Evolutionary conservation across 2,888 invertebrate species (phyloP), one percentile per base, ranked within the genome.

Genomic region (Scaptodrosophila latifasciaeformis): DNA sequence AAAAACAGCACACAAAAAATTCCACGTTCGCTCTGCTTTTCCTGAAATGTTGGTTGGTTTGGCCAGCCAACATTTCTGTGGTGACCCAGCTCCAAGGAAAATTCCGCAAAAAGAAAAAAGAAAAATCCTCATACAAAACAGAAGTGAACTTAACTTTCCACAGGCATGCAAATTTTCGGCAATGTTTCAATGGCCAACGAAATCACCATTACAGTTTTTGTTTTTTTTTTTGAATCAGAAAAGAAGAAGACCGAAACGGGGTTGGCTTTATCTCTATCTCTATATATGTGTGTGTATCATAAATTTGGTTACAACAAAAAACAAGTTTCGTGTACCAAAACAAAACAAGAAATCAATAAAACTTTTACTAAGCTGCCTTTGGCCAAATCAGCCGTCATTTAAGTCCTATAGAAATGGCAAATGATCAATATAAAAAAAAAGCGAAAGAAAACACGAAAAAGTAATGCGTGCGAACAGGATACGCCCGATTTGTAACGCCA

Each of bases 161-260:
- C 55, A 54, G 59, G 47, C 67, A 72, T 72, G 71, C 78, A 72
- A 77, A 78, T 74, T 78, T 70, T 70, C 65, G 68, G 59, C 55
- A 59, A 54, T 62, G 48, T 67, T 55, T 70, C 74, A 77, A 65
- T 75, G 77, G 21, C 21, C n/a, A n/a, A n/a, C n/a, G n/a, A n/a
- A n/a, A 40, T 21, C 40, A 37, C 15, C 37, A 42, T 21, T 21
- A n/a, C 17, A 9, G 27, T 24, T 21, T 5, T 19, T 19, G 9
- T 40, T 19, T 3, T 37, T 13, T 5, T 37, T 2, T 5, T 19
- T 17, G n/a, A n/a, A n/a, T n/a, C n/a, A n/a, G n/a, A n/a, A n/a
- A n/a, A n/a, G n/a, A n/a, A n/a, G n/a, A n/a, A n/a, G n/a, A n/a
- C n/a, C n/a, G n/a, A n/a, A n/a, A n/a, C n/a, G n/a, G n/a, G n/a